Percentiles rank a stretch among this genome's conserved stretches.
phyloP scores from a whole-genome alignment of 2,113 vertebrate genomes.

The Leptodactylus fuscus region DNA sequence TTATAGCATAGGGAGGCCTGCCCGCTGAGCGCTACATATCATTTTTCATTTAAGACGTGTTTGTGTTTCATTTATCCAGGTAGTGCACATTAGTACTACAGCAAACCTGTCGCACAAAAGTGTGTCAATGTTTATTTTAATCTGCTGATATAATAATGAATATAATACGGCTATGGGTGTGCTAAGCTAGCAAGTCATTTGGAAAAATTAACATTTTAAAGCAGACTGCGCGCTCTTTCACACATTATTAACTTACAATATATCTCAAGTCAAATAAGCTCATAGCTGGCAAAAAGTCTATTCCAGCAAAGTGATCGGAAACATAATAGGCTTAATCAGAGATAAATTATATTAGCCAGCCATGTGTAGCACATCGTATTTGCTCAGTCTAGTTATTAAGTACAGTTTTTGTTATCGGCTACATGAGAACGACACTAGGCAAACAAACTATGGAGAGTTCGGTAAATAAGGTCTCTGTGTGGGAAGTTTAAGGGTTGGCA shows the following conservation, averaged over 20 bases:
- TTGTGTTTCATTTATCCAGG: slow-evolving; percentile 12
- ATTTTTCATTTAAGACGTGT: slow-evolving; percentile 15
- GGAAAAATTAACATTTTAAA: slow-evolving; percentile 80
- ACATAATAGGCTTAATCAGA: slow-evolving; percentile 87
- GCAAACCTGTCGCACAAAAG: slow-evolving; percentile 1
- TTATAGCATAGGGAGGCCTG: slow-evolving; percentile 10
- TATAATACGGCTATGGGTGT: slow-evolving; percentile 62
- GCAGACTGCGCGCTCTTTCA: slow-evolving; percentile 80
- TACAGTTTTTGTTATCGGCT: slow-evolving; percentile 78
- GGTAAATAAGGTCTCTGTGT: slow-evolving; percentile 76
- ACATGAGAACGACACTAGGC: slow-evolving; percentile 70
- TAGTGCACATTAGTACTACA: slow-evolving; percentile 6
- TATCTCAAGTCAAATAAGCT: slow-evolving; percentile 85
- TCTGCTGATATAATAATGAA: slow-evolving; percentile 49
- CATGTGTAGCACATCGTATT: slow-evolving; percentile 80
- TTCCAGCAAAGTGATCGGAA: slow-evolving; percentile 82
- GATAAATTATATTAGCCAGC: slow-evolving; percentile 86
- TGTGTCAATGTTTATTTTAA: slow-evolving; percentile 32
- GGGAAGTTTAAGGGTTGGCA: slow-evolving; percentile 65
- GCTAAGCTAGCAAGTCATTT: slow-evolving; percentile 71
- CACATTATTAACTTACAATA: slow-evolving; percentile 82
- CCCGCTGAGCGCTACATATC: not conserved
- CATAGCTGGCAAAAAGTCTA: slow-evolving; percentile 79
- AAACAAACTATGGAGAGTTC: slow-evolving; percentile 75
- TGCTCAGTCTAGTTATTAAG: slow-evolving; percentile 80